Evolutionary conservation across 2,888 invertebrate species (phyloP).

Genomic region (Mimas tiliae): DNA sequence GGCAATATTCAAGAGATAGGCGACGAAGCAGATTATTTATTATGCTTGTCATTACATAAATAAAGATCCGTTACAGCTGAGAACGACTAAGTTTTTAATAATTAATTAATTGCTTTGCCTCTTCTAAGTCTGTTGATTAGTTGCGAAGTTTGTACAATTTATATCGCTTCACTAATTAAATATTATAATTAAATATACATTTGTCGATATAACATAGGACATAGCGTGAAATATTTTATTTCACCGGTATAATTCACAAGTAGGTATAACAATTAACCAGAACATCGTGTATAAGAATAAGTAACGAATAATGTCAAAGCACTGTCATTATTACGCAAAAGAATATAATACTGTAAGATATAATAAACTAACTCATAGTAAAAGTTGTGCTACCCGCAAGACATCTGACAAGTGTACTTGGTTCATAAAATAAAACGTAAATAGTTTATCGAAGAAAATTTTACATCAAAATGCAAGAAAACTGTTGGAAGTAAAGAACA

Average conservation of each 20-base stretch:
- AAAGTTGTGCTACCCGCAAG: conserved; percentile 1
- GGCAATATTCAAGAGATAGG: neutral
- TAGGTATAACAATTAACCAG: neutral
- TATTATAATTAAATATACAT: neutral
- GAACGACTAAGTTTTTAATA: conserved; percentile 45
- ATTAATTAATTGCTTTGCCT: conserved; percentile 48
- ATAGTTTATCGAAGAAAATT: neutral
- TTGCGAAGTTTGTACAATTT: conserved; percentile 23
- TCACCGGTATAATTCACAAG: neutral
- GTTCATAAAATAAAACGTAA: neutral
- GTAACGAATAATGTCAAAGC: no score
- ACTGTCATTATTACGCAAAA: no score
- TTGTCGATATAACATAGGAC: neutral
- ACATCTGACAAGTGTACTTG: conserved; percentile 6
- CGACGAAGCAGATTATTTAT: conserved; percentile 40
- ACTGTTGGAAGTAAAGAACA: neutral
- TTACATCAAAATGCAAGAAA: neutral
- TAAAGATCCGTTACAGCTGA: conserved; percentile 44
- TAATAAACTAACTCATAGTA: no score
- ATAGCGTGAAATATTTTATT: neutral
- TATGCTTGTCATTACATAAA: conserved; percentile 48
- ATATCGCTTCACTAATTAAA: neutral
- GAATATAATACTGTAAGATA: no score
- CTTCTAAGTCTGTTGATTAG: conserved; percentile 39
- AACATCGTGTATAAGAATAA: no score